phyloP scores from a whole-genome alignment of 2,113 vertebrate species.

The Suricata suricatta region DNA sequence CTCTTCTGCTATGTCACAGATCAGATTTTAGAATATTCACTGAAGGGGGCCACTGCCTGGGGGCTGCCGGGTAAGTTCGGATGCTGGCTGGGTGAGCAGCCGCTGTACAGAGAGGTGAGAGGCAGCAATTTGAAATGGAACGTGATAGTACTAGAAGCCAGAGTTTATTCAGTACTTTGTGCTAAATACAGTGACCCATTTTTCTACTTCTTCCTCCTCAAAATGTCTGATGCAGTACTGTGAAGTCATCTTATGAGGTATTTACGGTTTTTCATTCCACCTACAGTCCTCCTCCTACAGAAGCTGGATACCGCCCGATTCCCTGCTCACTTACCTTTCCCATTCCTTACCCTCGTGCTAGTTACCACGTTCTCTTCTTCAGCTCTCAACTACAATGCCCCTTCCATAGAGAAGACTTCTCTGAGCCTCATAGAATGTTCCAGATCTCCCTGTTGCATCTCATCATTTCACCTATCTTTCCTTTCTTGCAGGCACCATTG shows the following conservation, averaged over 20 bases:
- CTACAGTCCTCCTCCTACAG: background rate
- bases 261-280: accelerated
- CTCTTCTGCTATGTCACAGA: background rate
- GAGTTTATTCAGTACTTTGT: background rate
- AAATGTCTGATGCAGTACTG: background rate
- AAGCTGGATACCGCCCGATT: background rate
- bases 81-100: background rate
- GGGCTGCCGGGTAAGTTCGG: background rate
- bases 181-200: background rate
- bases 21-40: background rate
- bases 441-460: background rate
- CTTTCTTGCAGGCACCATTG: background rate
- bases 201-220: background rate
- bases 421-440: background rate
- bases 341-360: background rate
- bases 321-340: accelerated
- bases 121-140: background rate
- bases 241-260: background rate
- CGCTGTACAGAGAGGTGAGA: background rate
- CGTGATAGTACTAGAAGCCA: background rate
- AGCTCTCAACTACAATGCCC: background rate
- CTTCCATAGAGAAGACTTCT: background rate
- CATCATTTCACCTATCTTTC: background rate
- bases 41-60: background rate
- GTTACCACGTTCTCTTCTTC: background rate